phyloP scores from a whole-genome alignment of 2,888 invertebrate genomes.

The Synanthedon formicaeformis region DNA sequence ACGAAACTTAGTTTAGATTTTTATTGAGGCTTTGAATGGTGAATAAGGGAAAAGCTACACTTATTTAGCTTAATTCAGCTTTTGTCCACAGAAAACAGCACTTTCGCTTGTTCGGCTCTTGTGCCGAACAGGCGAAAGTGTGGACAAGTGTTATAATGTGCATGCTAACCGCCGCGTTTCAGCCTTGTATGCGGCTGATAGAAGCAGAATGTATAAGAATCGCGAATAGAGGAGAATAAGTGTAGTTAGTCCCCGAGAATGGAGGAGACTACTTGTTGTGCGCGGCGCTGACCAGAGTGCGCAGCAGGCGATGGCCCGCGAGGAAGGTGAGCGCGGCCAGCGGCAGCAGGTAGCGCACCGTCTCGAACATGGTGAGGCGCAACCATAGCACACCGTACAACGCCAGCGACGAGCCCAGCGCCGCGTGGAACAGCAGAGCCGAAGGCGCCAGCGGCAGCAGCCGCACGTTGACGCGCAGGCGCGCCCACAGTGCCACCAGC shows the following conservation, averaged over 20 bases:
- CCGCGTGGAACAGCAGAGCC: conserved; percentile 90
- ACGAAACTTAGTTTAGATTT: too few relatives aligned
- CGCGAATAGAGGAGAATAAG: too few relatives aligned
- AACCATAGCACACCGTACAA: conserved; percentile 95
- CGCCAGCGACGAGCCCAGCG: conserved; percentile 86
- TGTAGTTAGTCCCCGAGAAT: not conserved
- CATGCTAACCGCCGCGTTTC: too few relatives aligned
- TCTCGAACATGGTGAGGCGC: conserved; percentile 95
- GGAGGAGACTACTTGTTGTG: conserved; percentile 5
- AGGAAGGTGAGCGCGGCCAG: conserved; percentile 92
- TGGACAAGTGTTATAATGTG: too few relatives aligned
- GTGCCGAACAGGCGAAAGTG: too few relatives aligned
- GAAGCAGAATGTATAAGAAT: too few relatives aligned
- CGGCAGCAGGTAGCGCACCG: conserved; percentile 88
- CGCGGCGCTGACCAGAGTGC: conserved; percentile 77
- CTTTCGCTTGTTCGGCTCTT: too few relatives aligned
- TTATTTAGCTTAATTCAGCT: too few relatives aligned
- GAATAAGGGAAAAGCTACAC: too few relatives aligned
- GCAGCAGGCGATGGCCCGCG: conserved; percentile 90
- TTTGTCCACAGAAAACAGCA: too few relatives aligned
- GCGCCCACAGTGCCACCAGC: conserved; percentile 86
- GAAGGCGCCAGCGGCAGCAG: conserved; percentile 83
- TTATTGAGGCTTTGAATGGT: too few relatives aligned
- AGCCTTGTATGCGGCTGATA: too few relatives aligned
- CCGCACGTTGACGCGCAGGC: conserved; percentile 86